phyloP scores from a whole-genome alignment of 2,797 vertebrate genomes.

The Apogon talboti region DNA sequence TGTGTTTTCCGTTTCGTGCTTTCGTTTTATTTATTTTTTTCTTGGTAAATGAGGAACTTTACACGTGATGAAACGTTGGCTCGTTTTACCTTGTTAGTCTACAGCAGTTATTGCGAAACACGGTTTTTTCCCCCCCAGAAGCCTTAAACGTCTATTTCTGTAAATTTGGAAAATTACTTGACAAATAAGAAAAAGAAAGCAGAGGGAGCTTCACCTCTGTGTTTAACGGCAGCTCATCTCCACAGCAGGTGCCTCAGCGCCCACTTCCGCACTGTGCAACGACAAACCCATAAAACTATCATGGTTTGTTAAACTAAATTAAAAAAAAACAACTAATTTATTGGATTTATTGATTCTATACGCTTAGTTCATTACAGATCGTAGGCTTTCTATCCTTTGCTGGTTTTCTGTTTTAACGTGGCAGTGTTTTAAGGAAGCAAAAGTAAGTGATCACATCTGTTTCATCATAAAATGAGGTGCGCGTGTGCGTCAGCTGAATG shows the following conservation, averaged over 20 bases:
- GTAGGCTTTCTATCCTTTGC: neutral
- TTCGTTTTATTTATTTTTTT: conserved; percentile 10
- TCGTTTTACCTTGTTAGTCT: neutral
- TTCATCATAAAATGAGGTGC: conserved; percentile 1
- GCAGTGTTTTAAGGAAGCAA: conserved; percentile 35
- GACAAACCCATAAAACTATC: conserved; percentile 3
- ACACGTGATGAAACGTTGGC: conserved; percentile 17
- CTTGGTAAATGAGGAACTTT: conserved; percentile 34
- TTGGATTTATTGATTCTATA: neutral
- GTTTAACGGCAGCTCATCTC: conserved; percentile 47
- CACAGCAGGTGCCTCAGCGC: conserved; percentile 69
- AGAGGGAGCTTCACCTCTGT: conserved; percentile 3
- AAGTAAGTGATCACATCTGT: conserved; percentile 4
- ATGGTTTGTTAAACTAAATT: neutral
- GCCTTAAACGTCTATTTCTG: neutral
- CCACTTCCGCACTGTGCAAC: conserved; percentile 66
- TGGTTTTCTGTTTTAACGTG: neutral
- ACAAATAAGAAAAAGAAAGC: neutral
- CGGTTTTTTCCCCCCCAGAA: neutral
- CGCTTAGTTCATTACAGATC: no score
- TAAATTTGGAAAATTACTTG: no score
- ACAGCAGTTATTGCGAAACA: rapidly evolving
- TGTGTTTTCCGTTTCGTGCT: neutral
- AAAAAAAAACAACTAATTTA: neutral
- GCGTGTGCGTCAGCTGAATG: conserved; percentile 5